phyloP scores from a whole-genome alignment of 2,888 invertebrate species.

The Crepidodera aurea region DNA sequence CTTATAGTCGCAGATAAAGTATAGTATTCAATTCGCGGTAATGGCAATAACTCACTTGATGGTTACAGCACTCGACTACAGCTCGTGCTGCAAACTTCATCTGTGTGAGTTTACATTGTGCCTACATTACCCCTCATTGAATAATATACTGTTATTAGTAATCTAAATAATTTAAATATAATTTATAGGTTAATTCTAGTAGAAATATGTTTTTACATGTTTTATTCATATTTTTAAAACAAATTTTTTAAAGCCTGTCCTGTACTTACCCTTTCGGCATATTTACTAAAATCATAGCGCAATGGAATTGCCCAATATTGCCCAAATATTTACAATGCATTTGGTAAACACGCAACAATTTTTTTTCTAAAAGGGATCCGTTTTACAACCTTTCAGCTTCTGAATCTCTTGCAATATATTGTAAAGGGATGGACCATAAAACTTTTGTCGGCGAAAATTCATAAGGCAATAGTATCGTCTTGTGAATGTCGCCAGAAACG shows the following conservation, averaged over 20 bases:
- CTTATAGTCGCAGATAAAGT: no score
- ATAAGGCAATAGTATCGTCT: slow-evolving; percentile 29
- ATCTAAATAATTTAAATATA: no score
- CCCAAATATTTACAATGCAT: slow-evolving; percentile 41
- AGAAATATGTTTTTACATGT: no score
- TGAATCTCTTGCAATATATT: slow-evolving; percentile 31
- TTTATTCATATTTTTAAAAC: no score
- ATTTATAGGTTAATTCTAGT: no score
- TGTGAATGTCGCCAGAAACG: slow-evolving; percentile 25
- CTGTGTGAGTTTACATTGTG: no score
- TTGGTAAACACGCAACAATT: slow-evolving; percentile 46
- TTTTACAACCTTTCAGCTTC: slow-evolving; percentile 39
- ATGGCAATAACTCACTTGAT: no score
- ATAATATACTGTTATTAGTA: no score
- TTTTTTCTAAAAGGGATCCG: slow-evolving; percentile 40
- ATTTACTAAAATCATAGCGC: slow-evolving; percentile 30
- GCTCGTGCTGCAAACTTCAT: no score
- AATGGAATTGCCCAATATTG: slow-evolving; percentile 40
- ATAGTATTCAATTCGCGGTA: no score
- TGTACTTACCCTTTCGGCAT: slow-evolving; percentile 17
- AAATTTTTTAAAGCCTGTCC: slow-evolving; percentile 8
- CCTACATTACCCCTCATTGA: no score
- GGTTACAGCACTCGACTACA: no score
- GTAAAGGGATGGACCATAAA: slow-evolving; percentile 30
- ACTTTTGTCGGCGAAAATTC: slow-evolving; percentile 38